Percentiles rank a stretch among this genome's conserved stretches.
Evolutionary conservation across 2,888 invertebrate genomes (phyloP).

Genomic region (Sesamia inferens): DNA sequence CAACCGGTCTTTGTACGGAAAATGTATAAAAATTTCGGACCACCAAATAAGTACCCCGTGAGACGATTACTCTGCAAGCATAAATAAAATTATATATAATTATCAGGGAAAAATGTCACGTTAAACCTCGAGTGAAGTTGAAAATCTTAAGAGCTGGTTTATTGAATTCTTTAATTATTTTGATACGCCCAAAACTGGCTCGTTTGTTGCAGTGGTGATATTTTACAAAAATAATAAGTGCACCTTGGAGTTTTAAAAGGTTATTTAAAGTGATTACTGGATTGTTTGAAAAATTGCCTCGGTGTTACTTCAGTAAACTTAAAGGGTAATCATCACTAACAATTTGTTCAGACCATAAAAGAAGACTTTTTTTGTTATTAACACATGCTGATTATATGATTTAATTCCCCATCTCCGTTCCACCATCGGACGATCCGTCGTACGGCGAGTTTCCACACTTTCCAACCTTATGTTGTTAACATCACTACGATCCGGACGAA

Average conservation of each 20-base stretch:
- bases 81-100: conserved; percentile 79
- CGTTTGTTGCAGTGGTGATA: conserved; percentile 64
- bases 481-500: too few species aligned
- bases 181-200: conserved; percentile 69
- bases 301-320: conserved; percentile 23
- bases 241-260: conserved; percentile 64
- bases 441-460: too few species aligned
- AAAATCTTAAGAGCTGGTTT: conserved; percentile 67
- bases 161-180: conserved; percentile 77
- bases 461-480: too few species aligned
- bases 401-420: too few species aligned
- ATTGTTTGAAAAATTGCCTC: conserved; percentile 47
- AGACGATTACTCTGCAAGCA: conserved; percentile 71
- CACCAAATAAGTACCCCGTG: conserved; percentile 75
- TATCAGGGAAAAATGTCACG: conserved; percentile 65
- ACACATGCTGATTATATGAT: too few species aligned
- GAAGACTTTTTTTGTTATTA: background rate
- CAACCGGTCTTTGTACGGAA: conserved; percentile 63
- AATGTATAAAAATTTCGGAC: conserved; percentile 73
- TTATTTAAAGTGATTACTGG: conserved; percentile 52
- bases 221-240: conserved; percentile 63
- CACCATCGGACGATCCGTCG: too few species aligned
- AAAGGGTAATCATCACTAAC: conserved; percentile 6
- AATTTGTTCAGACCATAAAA: conserved; percentile 14
- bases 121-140: conserved; percentile 57